A percentile compares a stretch with the other conserved stretches of the same genome.
These are phyloP conservation scores for Isotomurus palustris DNA, from an alignment of 2,888 invertebrate genomes.

Conservation along the genomic window DNA sequence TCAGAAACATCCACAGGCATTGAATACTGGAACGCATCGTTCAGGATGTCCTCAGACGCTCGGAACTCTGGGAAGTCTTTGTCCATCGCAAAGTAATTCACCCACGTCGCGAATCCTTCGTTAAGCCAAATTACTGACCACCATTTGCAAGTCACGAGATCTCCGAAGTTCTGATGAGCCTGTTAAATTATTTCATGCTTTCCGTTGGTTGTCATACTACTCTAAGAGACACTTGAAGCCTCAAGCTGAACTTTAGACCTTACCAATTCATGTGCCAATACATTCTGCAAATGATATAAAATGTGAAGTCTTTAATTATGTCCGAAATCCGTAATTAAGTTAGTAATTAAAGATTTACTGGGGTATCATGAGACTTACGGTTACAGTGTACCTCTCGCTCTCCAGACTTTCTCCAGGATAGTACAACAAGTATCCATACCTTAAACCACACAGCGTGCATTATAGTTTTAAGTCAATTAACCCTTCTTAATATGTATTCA, in stretches of 20 bases:
- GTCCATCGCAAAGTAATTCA: neutral
- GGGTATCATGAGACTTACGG: neutral
- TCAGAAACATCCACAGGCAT: neutral
- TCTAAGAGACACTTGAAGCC: too few relatives aligned
- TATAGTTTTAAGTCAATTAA: neutral
- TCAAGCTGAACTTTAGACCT: neutral
- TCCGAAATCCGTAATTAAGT: neutral
- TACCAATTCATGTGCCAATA: constrained; percentile 6
- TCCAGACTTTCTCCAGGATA: neutral
- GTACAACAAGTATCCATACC: neutral
- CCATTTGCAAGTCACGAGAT: constrained; percentile 17
- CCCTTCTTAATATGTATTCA: neutral
- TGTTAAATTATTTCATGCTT: neutral
- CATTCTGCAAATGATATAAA: constrained; percentile 3
- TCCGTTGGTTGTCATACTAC: too few relatives aligned
- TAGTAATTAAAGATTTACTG: neutral
- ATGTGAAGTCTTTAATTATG: neutral
- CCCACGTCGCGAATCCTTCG: constrained; percentile 14
- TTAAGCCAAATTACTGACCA: constrained; percentile 11
- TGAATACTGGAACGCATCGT: neutral
- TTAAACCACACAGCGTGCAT: neutral
- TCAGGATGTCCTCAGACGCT: neutral
- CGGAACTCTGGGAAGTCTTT: constrained; percentile 1
- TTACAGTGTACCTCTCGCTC: neutral
- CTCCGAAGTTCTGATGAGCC: constrained; percentile 13